Conservation (phyloP, 1,140 invertebrate species). For the Nebria ingens region DNA sequence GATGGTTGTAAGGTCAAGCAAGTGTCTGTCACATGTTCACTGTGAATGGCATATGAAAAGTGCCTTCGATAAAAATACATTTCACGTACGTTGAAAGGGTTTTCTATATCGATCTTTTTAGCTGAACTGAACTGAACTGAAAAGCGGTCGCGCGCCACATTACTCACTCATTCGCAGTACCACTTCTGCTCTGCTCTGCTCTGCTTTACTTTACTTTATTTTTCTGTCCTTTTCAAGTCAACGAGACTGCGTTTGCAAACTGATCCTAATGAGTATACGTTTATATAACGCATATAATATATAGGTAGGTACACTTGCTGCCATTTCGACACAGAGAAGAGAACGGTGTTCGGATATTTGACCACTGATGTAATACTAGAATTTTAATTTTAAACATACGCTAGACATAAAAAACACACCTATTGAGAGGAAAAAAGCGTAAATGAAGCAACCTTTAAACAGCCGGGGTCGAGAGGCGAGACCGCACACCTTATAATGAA, state of each 20-base stretch:
- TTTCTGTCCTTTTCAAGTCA: constrained; percentile 4
- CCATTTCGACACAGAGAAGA: background rate
- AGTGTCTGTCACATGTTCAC: constrained; percentile 1
- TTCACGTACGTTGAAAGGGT: constrained; percentile 4
- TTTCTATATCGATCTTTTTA: background rate
- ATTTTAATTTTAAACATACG: constrained; percentile 7
- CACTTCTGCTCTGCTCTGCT: no score
- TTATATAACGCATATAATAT: background rate
- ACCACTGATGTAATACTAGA: background rate
- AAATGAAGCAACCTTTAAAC: no score
- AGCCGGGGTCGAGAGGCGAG: no score
- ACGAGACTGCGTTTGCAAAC: background rate
- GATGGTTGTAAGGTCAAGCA: constrained; percentile 6
- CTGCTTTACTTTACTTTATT: background rate
- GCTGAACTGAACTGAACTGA: background rate
- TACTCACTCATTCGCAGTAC: background rate
- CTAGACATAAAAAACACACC: background rate
- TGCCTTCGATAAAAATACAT: constrained; percentile 5
- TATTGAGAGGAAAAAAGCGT: no score
- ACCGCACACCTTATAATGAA: no score
- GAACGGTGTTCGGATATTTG: background rate
- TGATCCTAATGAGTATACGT: constrained; percentile 4
- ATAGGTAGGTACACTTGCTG: background rate
- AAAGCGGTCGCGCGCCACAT: background rate
- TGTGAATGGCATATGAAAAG: constrained; percentile 4